Evolutionary conservation across 2,113 vertebrate genomes (phyloP), one percentile per base, ranked within the genome.

Genomic region (Orthochromis indermauri): DNA sequence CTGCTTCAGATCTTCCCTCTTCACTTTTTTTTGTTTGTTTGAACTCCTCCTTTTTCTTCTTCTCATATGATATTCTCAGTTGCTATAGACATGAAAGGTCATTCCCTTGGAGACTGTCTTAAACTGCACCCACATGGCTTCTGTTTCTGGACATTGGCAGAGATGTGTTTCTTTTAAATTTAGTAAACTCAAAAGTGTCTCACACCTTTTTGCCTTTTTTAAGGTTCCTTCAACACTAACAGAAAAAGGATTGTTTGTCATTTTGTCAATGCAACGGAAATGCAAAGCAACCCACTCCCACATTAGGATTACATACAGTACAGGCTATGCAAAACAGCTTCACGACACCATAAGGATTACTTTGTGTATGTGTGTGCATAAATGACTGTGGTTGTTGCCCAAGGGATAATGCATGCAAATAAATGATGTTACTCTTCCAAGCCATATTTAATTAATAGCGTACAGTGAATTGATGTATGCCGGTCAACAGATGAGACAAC

Each of bases 21-120:
- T 53, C 21, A n/a, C 6, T n/a, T 40, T 80, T 21, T 83, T 21
- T 68, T 66, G 61, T 66, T 37, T 21, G 61, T 21, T 66, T 79
- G 26, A 6, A 16, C 33, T 53, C 33, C 37, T 79, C 71, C 73
- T 71, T 10, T 49, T 61, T 51, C 81, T 78, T 55, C 3, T 85
- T 55, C 24, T 82, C 40, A 59, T 53, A 80, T 81, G 83, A 93
- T 89, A 95, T 93, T 86, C 89, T 88, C 91, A 94, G 91, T 92
- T 94, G 92, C 35, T 83, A 4, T 4, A 5, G 51, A 90, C 90
- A 83, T 26, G 9, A 49, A n/a, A 10, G 84, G 89, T 86, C 80
- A 12, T 73, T 54, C 45, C 84, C 79, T 82, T 19, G 5, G 85
- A 88, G 90, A 92, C 57, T 49, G 54, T 63, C 90, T 90, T 63